Base-by-base conservation (phyloP, 2,797 vertebrate genomes). In the Cottoperca gobio region DNA sequence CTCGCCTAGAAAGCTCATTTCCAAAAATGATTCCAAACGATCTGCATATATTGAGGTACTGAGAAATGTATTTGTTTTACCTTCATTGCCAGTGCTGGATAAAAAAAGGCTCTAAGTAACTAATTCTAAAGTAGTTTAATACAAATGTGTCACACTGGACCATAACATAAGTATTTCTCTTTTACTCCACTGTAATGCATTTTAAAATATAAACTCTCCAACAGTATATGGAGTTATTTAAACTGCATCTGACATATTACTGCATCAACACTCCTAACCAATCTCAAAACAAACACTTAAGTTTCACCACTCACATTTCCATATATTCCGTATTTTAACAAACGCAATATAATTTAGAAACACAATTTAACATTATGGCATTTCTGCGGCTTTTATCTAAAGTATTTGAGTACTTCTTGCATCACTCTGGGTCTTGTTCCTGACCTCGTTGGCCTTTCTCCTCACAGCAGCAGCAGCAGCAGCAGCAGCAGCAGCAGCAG, bases 401-500 rank as follows among this genome's bases (percentile, higher is more conserved):
- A 68, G 62, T 43, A 40, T 42, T 1, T 48, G 9, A 48, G 16
- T 26, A 2, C 23, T 53, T 17, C 6, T 24, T 64, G 24, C 17
- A 31, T 24, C 37, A 2, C 53, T 50, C 75, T 52, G 55, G 6
- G 23, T 77, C 46, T 26, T 24, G 21, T 46, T 67, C 35, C 48
- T 39, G 61, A 74, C 46, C 50, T 72, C 17, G n/a, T 49, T 10
- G 48, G 21, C 72, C 52, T 49, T 71, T 57, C 7, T 55, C 58
- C 49, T 76, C 43, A 0, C 57, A 65, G 67, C 57, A 72, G 82
- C 63, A 45, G 72, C 31, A 33, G 31, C 31, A n/a, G n/a, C 60
- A 68, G 67, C 59, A 73, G 83, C 65, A 45, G 73, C 54, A 67
- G 68, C 54, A 73, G 82, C 63, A 46, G 70, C 17, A 49, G 48